A percentile compares a stretch with the other conserved stretches of the same genome.
phyloP scores from a whole-genome alignment of 2,888 invertebrate species.

The Drosophila mimetica region DNA sequence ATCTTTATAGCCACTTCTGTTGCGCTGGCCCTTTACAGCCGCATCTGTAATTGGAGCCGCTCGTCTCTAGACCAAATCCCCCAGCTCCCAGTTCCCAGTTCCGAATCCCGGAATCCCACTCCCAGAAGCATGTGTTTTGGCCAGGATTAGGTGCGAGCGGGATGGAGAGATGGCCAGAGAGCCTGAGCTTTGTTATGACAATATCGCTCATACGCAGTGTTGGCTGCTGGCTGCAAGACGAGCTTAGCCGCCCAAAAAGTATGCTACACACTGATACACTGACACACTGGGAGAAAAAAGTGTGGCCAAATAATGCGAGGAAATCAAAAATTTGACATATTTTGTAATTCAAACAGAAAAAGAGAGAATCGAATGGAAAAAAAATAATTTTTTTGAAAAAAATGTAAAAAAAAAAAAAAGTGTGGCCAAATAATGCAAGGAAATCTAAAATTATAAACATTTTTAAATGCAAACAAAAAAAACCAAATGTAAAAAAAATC shows the following conservation, averaged over 20 bases:
- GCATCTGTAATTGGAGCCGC: conserved; percentile 42
- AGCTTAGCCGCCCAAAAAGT: conserved; percentile 38
- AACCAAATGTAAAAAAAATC: too few species aligned
- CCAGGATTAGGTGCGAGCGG: conserved; percentile 22
- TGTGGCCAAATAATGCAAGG: too few species aligned
- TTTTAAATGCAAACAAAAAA: too few species aligned
- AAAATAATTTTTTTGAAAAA: too few species aligned
- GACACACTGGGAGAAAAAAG: neutral
- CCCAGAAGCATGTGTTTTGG: conserved; percentile 33
- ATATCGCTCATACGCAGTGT: conserved; percentile 40
- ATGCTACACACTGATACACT: conserved; percentile 27
- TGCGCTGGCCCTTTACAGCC: conserved; percentile 50
- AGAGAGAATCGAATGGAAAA: too few species aligned
- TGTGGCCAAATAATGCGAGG: too few species aligned
- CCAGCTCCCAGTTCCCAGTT: neutral
- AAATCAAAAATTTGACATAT: too few species aligned
- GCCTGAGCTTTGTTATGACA: conserved; percentile 22
- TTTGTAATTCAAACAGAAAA: too few species aligned
- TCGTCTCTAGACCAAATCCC: conserved; percentile 22
- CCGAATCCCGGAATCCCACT: neutral
- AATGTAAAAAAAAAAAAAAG: too few species aligned
- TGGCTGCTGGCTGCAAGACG: conserved; percentile 10
- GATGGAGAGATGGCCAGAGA: neutral
- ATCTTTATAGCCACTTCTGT: conserved; percentile 67
- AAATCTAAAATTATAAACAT: too few species aligned